Evolutionary conservation across 2,888 invertebrate species (phyloP).

Genomic region (Pammene fasciana): DNA sequence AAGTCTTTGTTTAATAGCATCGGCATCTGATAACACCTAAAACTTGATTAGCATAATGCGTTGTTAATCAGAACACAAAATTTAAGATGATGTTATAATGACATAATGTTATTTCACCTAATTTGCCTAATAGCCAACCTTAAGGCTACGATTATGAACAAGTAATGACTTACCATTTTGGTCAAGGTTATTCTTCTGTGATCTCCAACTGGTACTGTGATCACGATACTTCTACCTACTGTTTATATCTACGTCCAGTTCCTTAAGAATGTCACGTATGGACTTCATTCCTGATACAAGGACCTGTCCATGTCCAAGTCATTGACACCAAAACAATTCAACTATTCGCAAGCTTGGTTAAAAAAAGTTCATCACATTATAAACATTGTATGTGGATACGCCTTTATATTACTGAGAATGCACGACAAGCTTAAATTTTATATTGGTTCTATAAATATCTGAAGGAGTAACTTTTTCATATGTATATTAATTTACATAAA

Average conservation of each 20-base stretch:
- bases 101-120: neutral
- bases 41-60: neutral
- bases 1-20: too few relatives aligned
- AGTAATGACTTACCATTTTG: slow-evolving; percentile 65
- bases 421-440: slow-evolving; percentile 1
- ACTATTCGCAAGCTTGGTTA: slow-evolving; percentile 19
- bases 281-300: slow-evolving; percentile 78
- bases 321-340: slow-evolving; percentile 58
- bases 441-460: slow-evolving; percentile 11
- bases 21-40: neutral
- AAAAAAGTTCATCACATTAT: neutral
- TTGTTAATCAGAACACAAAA: neutral
- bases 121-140: neutral
- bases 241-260: slow-evolving; percentile 81
- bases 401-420: neutral
- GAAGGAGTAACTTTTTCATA: neutral
- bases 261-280: slow-evolving; percentile 74
- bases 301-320: slow-evolving; percentile 61
- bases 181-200: slow-evolving; percentile 64
- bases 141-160: neutral
- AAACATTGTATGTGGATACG: neutral
- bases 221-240: slow-evolving; percentile 65
- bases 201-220: slow-evolving; percentile 66
- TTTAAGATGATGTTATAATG: neutral
- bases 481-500: slow-evolving; percentile 15